phyloP scores from a whole-genome alignment of 2,797 vertebrate genomes.

The Huso huso region DNA sequence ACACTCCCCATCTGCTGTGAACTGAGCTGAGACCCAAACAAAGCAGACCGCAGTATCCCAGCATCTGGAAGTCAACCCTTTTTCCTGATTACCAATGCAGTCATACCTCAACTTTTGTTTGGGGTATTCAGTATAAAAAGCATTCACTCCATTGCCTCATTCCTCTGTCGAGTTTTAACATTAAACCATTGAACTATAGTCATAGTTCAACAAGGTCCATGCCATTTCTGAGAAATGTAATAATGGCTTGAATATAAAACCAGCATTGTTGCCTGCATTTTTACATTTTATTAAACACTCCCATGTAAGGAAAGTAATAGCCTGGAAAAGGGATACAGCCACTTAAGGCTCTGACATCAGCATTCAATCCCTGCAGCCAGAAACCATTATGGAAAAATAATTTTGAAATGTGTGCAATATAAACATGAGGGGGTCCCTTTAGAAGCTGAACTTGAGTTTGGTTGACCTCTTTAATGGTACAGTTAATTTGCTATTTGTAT shows the following conservation, averaged over 20 bases:
- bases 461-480: constrained; percentile 55
- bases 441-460: constrained; percentile 42
- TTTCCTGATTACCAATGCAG: too few relatives aligned
- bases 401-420: neutral
- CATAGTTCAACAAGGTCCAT: neutral
- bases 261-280: neutral
- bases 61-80: too few relatives aligned
- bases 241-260: neutral
- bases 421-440: neutral
- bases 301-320: neutral
- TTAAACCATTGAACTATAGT: too few relatives aligned
- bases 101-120: too few relatives aligned
- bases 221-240: neutral
- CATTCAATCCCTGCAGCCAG: neutral
- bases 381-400: neutral
- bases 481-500: constrained; percentile 66
- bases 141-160: too few relatives aligned
- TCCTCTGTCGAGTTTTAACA: too few relatives aligned
- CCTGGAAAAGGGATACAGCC: neutral
- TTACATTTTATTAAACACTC: constrained; percentile 1
- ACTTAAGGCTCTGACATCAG: constrained; percentile 3
- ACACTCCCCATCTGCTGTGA: too few relatives aligned
- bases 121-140: neutral
- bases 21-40: too few relatives aligned
- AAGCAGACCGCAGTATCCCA: too few relatives aligned